These are phyloP conservation scores for Onthophagus sagittarius DNA, from an alignment of 2,888 invertebrate species.

Conservation along the genomic window DNA sequence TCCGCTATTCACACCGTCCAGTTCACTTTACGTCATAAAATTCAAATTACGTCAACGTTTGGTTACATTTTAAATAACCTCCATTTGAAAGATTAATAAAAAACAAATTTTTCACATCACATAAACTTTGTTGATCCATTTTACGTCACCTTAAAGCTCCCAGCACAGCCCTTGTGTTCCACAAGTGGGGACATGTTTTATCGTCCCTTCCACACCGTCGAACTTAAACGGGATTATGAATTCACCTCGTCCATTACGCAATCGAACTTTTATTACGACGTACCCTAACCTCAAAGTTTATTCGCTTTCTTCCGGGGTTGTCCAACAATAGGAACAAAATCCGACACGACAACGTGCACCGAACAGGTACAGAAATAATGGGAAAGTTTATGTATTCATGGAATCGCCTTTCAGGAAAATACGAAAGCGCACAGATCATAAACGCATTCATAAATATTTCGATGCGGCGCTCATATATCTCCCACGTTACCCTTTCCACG, in stretches of 20 bases:
- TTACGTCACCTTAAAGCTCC: background rate
- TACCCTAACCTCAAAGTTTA: conserved; percentile 19
- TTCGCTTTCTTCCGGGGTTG: conserved; percentile 6
- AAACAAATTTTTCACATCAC: background rate
- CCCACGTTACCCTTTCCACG: background rate
- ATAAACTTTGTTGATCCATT: background rate
- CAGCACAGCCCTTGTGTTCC: background rate
- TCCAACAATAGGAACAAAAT: conserved; percentile 22
- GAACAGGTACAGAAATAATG: conserved; percentile 24
- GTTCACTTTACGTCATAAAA: background rate
- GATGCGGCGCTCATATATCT: conserved; percentile 6
- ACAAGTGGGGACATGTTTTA: conserved; percentile 29
- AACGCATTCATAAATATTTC: conserved; percentile 12
- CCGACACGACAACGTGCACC: conserved; percentile 21
- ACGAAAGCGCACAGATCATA: conserved; percentile 21
- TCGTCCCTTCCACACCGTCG: conserved; percentile 38
- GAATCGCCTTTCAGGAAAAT: conserved; percentile 17
- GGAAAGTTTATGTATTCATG: conserved; percentile 23
- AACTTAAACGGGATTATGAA: conserved; percentile 34
- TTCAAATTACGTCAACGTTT: background rate
- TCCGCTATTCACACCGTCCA: background rate
- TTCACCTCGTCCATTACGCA: conserved; percentile 36
- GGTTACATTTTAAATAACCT: background rate
- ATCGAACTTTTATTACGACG: conserved; percentile 38
- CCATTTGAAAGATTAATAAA: background rate